These are phyloP conservation scores for Hypsopygia costalis DNA, from an alignment of 2,888 invertebrate genomes.

Conservation along the genomic window DNA sequence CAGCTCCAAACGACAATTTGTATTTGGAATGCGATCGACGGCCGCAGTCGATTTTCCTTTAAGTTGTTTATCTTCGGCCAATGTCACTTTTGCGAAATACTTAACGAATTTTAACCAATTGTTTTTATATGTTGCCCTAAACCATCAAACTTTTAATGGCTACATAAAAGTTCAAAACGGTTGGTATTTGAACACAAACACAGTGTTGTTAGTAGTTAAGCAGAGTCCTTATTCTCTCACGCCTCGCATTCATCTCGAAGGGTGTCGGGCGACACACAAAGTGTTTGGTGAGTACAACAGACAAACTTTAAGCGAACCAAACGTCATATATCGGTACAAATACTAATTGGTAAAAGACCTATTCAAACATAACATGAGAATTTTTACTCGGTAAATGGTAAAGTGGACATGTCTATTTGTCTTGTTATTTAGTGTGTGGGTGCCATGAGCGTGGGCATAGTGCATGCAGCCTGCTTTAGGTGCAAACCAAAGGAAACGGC, in stretches of 20 bases:
- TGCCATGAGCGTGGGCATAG: slow-evolving; percentile 61
- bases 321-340: slow-evolving; percentile 72
- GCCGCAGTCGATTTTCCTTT: slow-evolving; percentile 30
- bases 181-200: slow-evolving; percentile 55
- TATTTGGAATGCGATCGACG: slow-evolving; percentile 30
- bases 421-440: slow-evolving; percentile 76
- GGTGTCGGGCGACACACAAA: slow-evolving; percentile 51
- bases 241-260: slow-evolving; percentile 38
- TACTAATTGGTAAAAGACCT: slow-evolving; percentile 79
- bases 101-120: slow-evolving; percentile 12
- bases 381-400: slow-evolving; percentile 77
- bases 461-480: slow-evolving; percentile 49
- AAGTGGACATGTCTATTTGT: slow-evolving; percentile 76
- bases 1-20: slow-evolving; percentile 26
- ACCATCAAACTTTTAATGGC: slow-evolving; percentile 30
- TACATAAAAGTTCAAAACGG: slow-evolving; percentile 37
- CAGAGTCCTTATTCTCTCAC: slow-evolving; percentile 51
- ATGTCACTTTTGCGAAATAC: slow-evolving; percentile 17
- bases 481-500: slow-evolving; percentile 37
- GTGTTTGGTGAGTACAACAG: slow-evolving; percentile 50
- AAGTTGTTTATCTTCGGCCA: slow-evolving; percentile 26
- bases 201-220: slow-evolving; percentile 46
- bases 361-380: slow-evolving; percentile 75
- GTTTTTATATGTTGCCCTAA: slow-evolving; percentile 8
- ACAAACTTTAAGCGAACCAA: slow-evolving; percentile 50